Percentiles rank a stretch among this genome's conserved stretches.
These are phyloP conservation scores for Aplysina aerophoba DNA, from an alignment of 37 sponge, comb jelly and placozoan genomes.

Conservation along the genomic window DNA sequence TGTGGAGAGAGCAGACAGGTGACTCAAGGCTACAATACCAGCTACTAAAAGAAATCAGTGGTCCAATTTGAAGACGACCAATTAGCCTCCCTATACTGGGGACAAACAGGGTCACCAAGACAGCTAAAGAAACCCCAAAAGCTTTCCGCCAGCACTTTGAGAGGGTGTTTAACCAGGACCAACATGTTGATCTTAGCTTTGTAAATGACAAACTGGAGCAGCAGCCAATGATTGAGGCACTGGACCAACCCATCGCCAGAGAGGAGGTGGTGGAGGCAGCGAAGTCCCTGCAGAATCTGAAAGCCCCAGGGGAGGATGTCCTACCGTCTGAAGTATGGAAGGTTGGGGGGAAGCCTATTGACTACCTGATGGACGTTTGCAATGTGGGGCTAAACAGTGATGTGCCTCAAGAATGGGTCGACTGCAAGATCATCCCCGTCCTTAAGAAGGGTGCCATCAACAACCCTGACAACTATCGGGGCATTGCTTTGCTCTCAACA, in stretches of 20 bases:
- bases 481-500: not conserved
- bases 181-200: not conserved
- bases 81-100: conserved; percentile 8
- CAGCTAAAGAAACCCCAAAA: conserved; percentile 2
- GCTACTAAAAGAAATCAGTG: not conserved
- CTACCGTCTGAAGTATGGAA: conserved; percentile 8
- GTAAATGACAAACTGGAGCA: conserved; percentile 2
- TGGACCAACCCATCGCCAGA: not conserved
- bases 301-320: not conserved
- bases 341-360: not conserved
- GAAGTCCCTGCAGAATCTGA: not conserved
- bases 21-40: no score
- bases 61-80: not conserved
- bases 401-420: not conserved
- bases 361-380: not conserved
- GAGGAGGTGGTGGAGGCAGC: not conserved
- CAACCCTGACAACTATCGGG: not conserved
- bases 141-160: conserved; percentile 8
- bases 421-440: not conserved
- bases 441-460: not conserved
- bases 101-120: conserved; percentile 12
- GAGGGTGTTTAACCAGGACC: not conserved
- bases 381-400: not conserved
- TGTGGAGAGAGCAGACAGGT: not conserved
- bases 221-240: conserved; percentile 4